A percentile compares a stretch with the other conserved stretches of the same genome.
Evolutionary conservation across 2,113 vertebrate genomes (phyloP).

Genomic region (Hippoglossus stenolepis): DNA sequence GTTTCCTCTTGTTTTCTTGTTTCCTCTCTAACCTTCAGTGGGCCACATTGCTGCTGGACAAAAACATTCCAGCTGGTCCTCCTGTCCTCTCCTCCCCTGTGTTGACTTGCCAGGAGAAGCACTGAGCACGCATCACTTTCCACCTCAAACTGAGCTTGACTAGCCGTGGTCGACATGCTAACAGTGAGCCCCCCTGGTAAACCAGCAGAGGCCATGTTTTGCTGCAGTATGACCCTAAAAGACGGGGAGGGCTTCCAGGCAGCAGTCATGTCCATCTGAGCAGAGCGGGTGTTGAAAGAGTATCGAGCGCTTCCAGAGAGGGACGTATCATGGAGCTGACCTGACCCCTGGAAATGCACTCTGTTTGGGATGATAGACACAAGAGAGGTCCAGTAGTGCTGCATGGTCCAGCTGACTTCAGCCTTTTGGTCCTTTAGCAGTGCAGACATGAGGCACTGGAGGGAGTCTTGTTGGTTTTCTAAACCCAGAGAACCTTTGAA

Average conservation of each 20-base stretch:
- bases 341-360: slow-evolving; percentile 44
- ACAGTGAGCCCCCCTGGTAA: slow-evolving; percentile 35
- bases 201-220: slow-evolving; percentile 18
- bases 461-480: slow-evolving; percentile 49
- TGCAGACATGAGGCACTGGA: slow-evolving; percentile 21
- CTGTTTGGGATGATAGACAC: slow-evolving; percentile 51
- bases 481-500: slow-evolving; percentile 48
- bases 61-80: slow-evolving; percentile 59
- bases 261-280: slow-evolving; percentile 35
- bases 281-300: slow-evolving; percentile 20
- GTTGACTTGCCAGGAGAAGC: slow-evolving; percentile 42
- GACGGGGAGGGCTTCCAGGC: slow-evolving; percentile 32
- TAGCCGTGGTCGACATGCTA: slow-evolving; percentile 3
- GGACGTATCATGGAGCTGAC: slow-evolving; percentile 31
- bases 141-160: slow-evolving; percentile 46
- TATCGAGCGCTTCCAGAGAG: slow-evolving; percentile 28
- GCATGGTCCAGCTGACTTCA: slow-evolving; percentile 50
- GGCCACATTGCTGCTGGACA: slow-evolving; percentile 56
- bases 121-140: slow-evolving; percentile 52
- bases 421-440: slow-evolving; percentile 39
- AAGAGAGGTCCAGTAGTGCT: slow-evolving; percentile 52
- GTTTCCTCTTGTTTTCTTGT: slow-evolving; percentile 52
- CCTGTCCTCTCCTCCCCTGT: slow-evolving; percentile 19
- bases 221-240: slow-evolving; percentile 42
- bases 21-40: slow-evolving; percentile 78